phyloP scores from a whole-genome alignment of 2,797 vertebrate genomes.

The Pantherophis vulpinus region DNA sequence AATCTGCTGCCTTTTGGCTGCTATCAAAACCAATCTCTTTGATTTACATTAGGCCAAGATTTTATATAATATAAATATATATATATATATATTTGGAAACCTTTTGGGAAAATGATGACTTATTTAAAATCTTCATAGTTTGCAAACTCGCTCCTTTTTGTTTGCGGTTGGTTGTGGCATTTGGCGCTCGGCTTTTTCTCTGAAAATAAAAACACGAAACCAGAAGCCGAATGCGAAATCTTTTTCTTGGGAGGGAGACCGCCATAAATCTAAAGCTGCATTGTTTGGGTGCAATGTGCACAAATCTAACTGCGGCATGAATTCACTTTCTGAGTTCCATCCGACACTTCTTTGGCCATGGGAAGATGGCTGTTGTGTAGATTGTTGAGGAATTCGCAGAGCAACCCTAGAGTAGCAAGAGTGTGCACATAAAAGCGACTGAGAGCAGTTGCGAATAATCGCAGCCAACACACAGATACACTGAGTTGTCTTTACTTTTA shows the following conservation, averaged over 20 bases:
- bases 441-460: too few relatives aligned
- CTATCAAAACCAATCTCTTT: neutral
- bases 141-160: neutral
- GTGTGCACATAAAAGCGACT: too few relatives aligned
- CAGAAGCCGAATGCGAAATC: neutral
- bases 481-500: too few relatives aligned
- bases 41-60: neutral
- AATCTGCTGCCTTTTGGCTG: neutral
- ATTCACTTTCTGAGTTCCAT: too few relatives aligned
- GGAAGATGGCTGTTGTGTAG: too few relatives aligned
- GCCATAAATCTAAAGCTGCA: neutral
- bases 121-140: neutral
- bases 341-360: too few relatives aligned
- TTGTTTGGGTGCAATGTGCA: accelerated
- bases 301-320: too few relatives aligned
- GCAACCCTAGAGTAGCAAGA: too few relatives aligned
- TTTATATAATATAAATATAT: neutral
- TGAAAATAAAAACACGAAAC: neutral
- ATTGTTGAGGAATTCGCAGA: too few relatives aligned
- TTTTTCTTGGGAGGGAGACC: neutral
- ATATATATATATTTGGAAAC: neutral
- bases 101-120: neutral
- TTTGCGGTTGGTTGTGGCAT: neutral
- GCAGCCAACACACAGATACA: too few relatives aligned
- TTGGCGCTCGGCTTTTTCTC: neutral